Base-by-base conservation (phyloP, 2,888 invertebrate genomes). In the Mythimna lalbum region DNA sequence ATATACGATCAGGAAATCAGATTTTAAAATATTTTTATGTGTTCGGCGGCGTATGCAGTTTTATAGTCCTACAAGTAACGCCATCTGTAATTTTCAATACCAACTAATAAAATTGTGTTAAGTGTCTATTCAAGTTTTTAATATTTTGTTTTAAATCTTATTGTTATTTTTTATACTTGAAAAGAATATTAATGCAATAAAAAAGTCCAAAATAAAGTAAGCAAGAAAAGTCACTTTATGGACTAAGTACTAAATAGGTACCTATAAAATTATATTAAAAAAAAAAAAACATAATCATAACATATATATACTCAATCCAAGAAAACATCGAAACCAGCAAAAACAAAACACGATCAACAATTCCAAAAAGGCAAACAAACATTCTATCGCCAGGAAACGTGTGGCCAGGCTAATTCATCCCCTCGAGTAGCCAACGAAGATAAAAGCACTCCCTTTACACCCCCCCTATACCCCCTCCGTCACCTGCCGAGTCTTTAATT, bases 401-500 rank as follows among this genome's bases (percentile, higher is more conserved):
- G 85, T 86, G 86, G 87, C 87, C 87, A 88, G 87, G 90, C 91
- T 89, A 92, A 92, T 91, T 89, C 89, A 87, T 88, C 87, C 83
- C 85, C 86, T 88, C 83, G 86, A 91, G 90, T 90, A 90, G 90
- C 91, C 90, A 83, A 82, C 84, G 87, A 88, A 91, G 91, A 91
- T 90, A 90, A 89, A n/a, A 91, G 88, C 76, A 60, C 64, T 82
- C 83, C 81, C 63, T n/a, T n/a, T n/a, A n/a, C n/a, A n/a, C 62
- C 61, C 75, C 76, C 76, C 50, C 31, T 80, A 73, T 71, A 33
- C 76, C 83, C 81, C 90, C 87, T 87, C 88, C 88, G 90, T 90
- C 92, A 94, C 95, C 95, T 94, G 93, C 90, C 89, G 90, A 91
- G 93, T 93, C 93, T 93, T 95, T 96, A 96, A 96, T 96, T 96